Evolutionary conservation across 1,140 invertebrate genomes (phyloP).

Genomic region (Bombus consobrinus): DNA sequence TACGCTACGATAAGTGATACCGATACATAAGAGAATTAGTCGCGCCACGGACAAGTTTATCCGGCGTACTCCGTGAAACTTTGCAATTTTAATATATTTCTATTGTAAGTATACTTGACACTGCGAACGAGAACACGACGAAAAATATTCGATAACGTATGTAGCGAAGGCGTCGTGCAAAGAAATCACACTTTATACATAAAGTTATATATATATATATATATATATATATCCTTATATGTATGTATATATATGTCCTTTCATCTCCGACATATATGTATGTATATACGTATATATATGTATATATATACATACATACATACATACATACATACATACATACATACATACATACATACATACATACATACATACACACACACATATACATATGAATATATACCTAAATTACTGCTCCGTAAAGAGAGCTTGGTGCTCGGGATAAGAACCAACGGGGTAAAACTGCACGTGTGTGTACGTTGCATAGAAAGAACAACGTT

Average conservation of each 20-base stretch:
- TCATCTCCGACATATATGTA: no score
- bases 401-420: conserved; percentile 48
- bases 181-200: conserved; percentile 43
- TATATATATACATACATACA: conserved; percentile 1
- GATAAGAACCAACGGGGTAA: background rate
- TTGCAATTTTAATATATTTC: conserved; percentile 79
- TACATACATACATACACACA: conserved; percentile 31
- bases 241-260: no score
- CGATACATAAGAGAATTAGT: conserved; percentile 43
- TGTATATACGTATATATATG: conserved; percentile 47
- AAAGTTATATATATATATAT: conserved; percentile 42
- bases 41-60: conserved; percentile 25
- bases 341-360: conserved; percentile 40
- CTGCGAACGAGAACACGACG: conserved; percentile 35
- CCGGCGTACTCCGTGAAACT: conserved; percentile 69
- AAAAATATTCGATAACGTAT: conserved; percentile 52
- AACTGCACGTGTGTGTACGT: background rate
- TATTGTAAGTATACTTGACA: conserved; percentile 71
- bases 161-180: conserved; percentile 41
- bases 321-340: no score
- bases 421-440: conserved; percentile 40
- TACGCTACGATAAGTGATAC: conserved; percentile 60
- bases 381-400: background rate
- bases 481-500: background rate
- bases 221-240: background rate